Evolutionary conservation across 1,140 invertebrate species (phyloP).

Genomic region (Lysiphlebus fabarum): DNA sequence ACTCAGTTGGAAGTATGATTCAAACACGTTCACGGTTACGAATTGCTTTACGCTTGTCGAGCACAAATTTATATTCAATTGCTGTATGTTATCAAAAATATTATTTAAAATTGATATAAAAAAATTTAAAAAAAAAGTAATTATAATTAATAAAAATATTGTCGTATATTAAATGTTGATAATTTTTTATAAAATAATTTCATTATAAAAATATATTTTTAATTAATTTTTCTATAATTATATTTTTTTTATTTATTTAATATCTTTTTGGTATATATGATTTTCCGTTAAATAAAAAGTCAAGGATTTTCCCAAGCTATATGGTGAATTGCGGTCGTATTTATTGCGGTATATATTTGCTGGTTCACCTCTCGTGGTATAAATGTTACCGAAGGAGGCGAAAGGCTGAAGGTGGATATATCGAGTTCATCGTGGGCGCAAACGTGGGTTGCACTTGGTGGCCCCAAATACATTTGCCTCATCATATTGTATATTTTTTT

Average conservation of each 20-base stretch:
- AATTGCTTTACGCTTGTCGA: constrained; percentile 20
- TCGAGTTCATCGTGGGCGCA: constrained; percentile 17
- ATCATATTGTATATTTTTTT: background rate
- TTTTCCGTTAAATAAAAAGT: no score
- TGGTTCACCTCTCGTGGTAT: background rate
- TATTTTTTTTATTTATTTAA: no score
- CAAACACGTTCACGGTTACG: constrained; percentile 16
- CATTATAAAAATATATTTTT: no score
- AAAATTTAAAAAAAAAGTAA: background rate
- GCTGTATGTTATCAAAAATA: constrained; percentile 20
- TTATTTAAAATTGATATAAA: constrained; percentile 2
- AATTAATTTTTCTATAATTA: no score
- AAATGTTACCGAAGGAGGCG: constrained; percentile 3
- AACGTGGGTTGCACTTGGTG: constrained; percentile 20
- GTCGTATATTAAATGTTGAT: constrained; percentile 3
- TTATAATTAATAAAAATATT: background rate
- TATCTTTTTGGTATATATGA: no score
- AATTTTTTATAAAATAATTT: no score
- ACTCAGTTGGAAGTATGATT: constrained; percentile 8
- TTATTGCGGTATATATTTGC: constrained; percentile 4
- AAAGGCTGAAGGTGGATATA: constrained; percentile 17
- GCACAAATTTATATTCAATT: constrained; percentile 16
- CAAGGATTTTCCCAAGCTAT: background rate
- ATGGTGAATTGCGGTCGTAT: no score
- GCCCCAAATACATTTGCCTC: constrained; percentile 16